These are phyloP conservation scores for Mobula hypostoma DNA, from an alignment of 2,113 vertebrate genomes.

Conservation along the genomic window DNA sequence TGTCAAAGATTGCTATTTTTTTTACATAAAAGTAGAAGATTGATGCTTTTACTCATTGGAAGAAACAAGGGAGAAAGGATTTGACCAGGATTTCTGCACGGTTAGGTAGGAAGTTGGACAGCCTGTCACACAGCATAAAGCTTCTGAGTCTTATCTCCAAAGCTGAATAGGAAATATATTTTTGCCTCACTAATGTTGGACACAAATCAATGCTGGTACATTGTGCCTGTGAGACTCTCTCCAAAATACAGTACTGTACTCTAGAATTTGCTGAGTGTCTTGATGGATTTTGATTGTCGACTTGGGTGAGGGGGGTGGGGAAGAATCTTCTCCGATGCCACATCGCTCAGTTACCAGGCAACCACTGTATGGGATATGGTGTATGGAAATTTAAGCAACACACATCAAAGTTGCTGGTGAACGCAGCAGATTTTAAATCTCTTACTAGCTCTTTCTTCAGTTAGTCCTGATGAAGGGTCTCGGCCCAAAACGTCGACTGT, in stretches of 20 bases:
- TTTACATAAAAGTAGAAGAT: not conserved
- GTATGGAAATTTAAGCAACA: too few species aligned
- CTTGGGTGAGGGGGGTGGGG: too few species aligned
- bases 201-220: not conserved
- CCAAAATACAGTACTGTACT: not conserved
- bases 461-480: too few species aligned
- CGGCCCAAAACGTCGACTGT: too few species aligned
- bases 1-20: not conserved
- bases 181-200: not conserved
- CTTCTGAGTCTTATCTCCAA: not conserved
- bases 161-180: not conserved
- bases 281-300: too few species aligned
- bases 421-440: too few species aligned
- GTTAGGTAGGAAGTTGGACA: not conserved
- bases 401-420: too few species aligned
- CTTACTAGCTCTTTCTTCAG: too few species aligned
- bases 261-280: not conserved
- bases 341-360: too few species aligned
- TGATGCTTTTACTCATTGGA: not conserved
- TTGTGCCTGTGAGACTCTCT: not conserved
- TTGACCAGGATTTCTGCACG: not conserved
- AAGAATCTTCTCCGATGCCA: too few species aligned
- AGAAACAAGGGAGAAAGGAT: not conserved
- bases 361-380: too few species aligned
- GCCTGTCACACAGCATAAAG: not conserved